A percentile compares a stretch with the other conserved stretches of the same genome.
Evolutionary conservation across 2,113 vertebrate species (phyloP).

Genomic region (Theristicus caerulescens): DNA sequence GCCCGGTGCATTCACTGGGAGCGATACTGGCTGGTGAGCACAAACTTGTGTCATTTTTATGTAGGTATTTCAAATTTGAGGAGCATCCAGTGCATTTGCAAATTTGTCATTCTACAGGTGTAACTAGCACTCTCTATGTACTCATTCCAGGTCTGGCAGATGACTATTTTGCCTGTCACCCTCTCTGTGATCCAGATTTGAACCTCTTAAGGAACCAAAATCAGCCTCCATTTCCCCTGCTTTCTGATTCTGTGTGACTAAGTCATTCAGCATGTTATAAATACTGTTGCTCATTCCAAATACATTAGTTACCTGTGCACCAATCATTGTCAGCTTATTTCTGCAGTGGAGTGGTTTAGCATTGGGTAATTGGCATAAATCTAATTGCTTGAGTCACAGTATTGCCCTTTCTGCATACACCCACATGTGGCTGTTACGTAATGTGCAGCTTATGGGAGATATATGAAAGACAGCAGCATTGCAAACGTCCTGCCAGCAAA

Average conservation of each 20-base stretch:
- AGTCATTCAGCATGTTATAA: not conserved
- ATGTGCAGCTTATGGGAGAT: not conserved
- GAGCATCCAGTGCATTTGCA: not conserved
- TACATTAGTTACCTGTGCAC: not conserved
- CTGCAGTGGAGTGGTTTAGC: not conserved
- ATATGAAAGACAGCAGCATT: not conserved
- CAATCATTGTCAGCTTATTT: not conserved
- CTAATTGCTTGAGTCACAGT: slow-evolving; percentile 22
- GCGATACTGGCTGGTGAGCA: not conserved
- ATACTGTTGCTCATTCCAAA: not conserved
- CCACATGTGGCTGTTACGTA: not conserved
- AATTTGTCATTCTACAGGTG: not conserved
- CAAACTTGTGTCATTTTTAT: not conserved
- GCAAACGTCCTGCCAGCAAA: not conserved
- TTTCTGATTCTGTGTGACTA: not conserved
- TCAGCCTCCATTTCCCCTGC: not conserved
- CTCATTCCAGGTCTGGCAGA: not conserved
- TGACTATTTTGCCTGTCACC: not conserved
- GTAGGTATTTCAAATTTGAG: not conserved
- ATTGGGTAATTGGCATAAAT: not conserved
- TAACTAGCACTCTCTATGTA: not conserved
- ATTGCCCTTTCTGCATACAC: slow-evolving; percentile 19
- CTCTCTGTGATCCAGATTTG: not conserved
- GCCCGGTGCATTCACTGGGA: not conserved
- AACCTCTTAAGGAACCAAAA: not conserved